Conservation (phyloP, 2,888 invertebrate species). For the Branchipolynoe longqiensis region DNA sequence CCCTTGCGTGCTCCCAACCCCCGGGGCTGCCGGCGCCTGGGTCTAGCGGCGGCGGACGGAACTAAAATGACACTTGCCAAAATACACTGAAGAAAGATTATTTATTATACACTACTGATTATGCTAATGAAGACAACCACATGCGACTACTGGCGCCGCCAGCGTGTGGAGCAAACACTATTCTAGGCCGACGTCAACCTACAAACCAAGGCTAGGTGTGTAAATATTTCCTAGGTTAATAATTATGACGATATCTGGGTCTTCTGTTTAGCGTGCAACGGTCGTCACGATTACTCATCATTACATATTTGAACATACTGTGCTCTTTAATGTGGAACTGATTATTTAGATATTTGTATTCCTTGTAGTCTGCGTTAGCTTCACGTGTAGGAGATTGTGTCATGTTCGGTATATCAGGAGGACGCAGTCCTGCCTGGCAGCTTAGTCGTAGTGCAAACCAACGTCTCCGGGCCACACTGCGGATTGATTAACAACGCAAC, state of each 20-base stretch:
- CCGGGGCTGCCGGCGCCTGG: not conserved
- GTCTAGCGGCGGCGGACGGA: not conserved
- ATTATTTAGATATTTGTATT: slow-evolving; percentile 50
- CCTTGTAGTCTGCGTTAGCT: slow-evolving; percentile 48
- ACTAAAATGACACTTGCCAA: slow-evolving; percentile 31
- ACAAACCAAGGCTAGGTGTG: not conserved
- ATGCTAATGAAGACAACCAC: no score
- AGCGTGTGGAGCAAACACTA: no score
- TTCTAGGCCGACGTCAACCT: no score
- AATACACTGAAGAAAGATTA: no score
- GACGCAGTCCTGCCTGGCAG: slow-evolving; percentile 1
- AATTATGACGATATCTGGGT: not conserved
- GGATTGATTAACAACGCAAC: no score
- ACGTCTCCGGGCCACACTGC: no score
- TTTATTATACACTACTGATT: no score
- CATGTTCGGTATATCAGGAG: not conserved
- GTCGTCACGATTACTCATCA: slow-evolving; percentile 10
- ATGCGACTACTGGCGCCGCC: not conserved
- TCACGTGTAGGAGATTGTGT: slow-evolving; percentile 23
- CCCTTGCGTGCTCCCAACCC: not conserved
- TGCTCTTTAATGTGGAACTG: slow-evolving; percentile 16
- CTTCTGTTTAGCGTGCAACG: not conserved
- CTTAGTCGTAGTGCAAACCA: slow-evolving; percentile 35
- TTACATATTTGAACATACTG: slow-evolving; percentile 38
- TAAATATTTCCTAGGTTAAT: slow-evolving; percentile 37